Base-by-base conservation (phyloP, 2,797 vertebrate genomes). In the Dryobates pubescens region DNA sequence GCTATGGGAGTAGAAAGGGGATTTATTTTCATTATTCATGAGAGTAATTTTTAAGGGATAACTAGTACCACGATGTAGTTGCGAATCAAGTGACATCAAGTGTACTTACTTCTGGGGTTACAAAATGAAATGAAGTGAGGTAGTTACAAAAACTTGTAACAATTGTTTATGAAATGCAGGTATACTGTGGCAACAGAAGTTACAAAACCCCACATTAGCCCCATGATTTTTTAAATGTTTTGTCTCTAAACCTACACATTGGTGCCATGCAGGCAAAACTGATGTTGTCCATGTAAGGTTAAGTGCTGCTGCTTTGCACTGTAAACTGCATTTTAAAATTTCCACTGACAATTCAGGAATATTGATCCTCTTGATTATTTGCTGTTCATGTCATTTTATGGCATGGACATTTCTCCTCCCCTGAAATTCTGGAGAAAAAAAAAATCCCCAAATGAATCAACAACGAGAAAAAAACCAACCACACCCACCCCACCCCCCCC, bases 11-110 rank as follows among this genome's bases (percentile, higher is more conserved):
- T 62, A 92, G 97, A 92, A 96, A 96, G 34, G 51, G 75, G 86
- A 93, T 92, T 94, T 96, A 89, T 96, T 97, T 97, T 97, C 96
- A 96, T 91, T 91, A 73, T 96, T 95, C 87, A 95, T 96, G 93
- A 96, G 85, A 89, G 12, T 29, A 69, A 86, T 93, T 96, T 95
- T 89, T 96, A 96, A 93, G 91, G 71, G 92, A 92, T 89, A 96
- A 92, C 91, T 95, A 94, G 80, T 82, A 92, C 78, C 29, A 84
- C 32, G 82, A 93, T 34, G 34, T 61, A 95, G 91, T 17, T 94
- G 61, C 24, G 81, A 81, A 58, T 96, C 91, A 93, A 93, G 88
- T 82, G 80, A 89, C 86, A 94, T 93, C 49, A 87, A 89, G 95
- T 58, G 75, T 91, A 86, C 86, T 80, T 63, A 82, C 30, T 91